These are phyloP conservation scores for Chrysomela aeneicollis DNA, from an alignment of 2,888 invertebrate genomes.

Conservation along the genomic window DNA sequence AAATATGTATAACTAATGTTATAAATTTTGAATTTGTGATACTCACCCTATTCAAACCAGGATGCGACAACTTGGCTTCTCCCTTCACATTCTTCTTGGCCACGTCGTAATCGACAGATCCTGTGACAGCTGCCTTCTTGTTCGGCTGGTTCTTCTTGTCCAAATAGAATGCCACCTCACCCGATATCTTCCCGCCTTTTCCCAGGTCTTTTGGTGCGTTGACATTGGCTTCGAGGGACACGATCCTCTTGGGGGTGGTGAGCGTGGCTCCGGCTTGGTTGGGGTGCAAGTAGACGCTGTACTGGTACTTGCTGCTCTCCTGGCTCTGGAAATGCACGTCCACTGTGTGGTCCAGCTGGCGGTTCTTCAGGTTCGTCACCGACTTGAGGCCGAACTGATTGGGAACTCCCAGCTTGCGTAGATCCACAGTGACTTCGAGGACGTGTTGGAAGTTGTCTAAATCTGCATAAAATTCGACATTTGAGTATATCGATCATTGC, in stretches of 20 bases:
- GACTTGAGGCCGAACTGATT: slow-evolving; percentile 78
- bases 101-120: slow-evolving; percentile 62
- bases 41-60: slow-evolving; percentile 66
- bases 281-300: slow-evolving; percentile 72
- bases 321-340: slow-evolving; percentile 76
- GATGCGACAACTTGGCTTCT: slow-evolving; percentile 72
- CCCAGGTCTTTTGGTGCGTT: slow-evolving; percentile 44
- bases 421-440: slow-evolving; percentile 72
- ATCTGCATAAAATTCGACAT: slow-evolving; percentile 62
- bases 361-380: slow-evolving; percentile 68
- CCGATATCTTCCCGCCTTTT: slow-evolving; percentile 67
- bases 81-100: slow-evolving; percentile 61
- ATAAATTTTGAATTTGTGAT: no score
- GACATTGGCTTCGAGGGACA: slow-evolving; percentile 67
- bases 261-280: slow-evolving; percentile 71
- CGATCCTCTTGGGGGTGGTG: slow-evolving; percentile 72
- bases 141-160: slow-evolving; percentile 76
- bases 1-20: no score
- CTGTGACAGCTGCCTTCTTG: slow-evolving; percentile 70
- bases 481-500: not conserved
- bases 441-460: slow-evolving; percentile 68
- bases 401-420: slow-evolving; percentile 76
- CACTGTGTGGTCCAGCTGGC: slow-evolving; percentile 70
- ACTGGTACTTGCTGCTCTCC: slow-evolving; percentile 75
- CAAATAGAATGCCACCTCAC: slow-evolving; percentile 71